Base-by-base conservation (phyloP, 2,797 vertebrate genomes). In the Sebastes itinus region DNA sequence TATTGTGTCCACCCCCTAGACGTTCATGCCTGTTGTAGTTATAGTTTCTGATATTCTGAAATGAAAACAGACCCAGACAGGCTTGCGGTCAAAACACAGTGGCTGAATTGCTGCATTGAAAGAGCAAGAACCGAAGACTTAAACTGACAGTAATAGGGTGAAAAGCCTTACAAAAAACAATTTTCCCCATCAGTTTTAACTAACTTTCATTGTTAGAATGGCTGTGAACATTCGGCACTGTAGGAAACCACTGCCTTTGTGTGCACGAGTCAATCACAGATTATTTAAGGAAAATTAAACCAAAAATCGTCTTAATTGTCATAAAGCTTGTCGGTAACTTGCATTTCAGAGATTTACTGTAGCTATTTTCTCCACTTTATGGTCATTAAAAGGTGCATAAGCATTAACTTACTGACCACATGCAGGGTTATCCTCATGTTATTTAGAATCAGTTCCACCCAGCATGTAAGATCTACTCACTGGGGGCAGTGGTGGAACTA, bases 321-420 rank as follows among this genome's bases (percentile, higher is more conserved):
- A 62, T 30, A 59, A 80, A 71, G 70, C 63, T 28, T 61, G 46
- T 65, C 77, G 75, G 25, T 13, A 33, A 52, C 7, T 58, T 66
- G 27, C 25, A 75, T 72, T 80, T 49, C 6, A 58, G 46, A 61
- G 62, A 85, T 72, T 69, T 52, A 58, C n/a, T 33, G 61, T 7
- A 22, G 66, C 22, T 33, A 6, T 62, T 81, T 28, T n/a, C 52
- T 77, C 32, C 68, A 64, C 56, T 77, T 81, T 32, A 54, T 62
- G 62, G 55, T 46, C 61, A 74, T 86, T 65, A 73, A 69, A 70
- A 30, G 52, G 33, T 52, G 72, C 30, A 33, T 56, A 66, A 56
- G 32, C 54, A 32, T 61, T 18, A 71, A 63, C 23, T 46, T 33
- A 32, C 8, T 63, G 75, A 70, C 49, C 55, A 63, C 85, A 32